Evolutionary conservation across 2,797 vertebrate genomes (phyloP), one percentile per base, ranked within the genome.

Genomic region (Pygocentrus nattereri): DNA sequence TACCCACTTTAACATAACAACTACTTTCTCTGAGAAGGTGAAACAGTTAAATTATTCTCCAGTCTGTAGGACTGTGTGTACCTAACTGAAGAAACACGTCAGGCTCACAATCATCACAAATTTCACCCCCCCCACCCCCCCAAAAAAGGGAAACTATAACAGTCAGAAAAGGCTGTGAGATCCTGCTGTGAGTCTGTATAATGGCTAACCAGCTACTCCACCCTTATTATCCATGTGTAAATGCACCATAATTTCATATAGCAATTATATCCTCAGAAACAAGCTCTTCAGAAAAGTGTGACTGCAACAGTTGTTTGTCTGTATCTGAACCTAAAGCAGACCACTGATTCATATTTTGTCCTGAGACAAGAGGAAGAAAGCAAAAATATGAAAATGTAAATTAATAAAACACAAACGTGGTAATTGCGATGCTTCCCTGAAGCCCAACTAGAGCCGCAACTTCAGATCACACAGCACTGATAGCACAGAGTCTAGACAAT

Each of bases 361-460:
- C 59, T 62, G 27, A 19, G 30, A 5, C 4, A 30, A 23, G 30
- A 65, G 16, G 27, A 65, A 65, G 7, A 8, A 34, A 34, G 50
- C 30, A 67, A 68, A 52, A 75, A 80, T 21, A 41, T 56, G 49
- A 15, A 81, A 62, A 65, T 52, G 50, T 19, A 75, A 74, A 75
- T 72, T 71, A 58, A 74, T 75, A 49, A 49, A 44, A 68, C 38
- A 68, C 16, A 27, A 38, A 41, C 15, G 5, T 21, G 21, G 76
- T 80, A 77, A 85, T 80, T 85, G 74, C 21, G 8, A 75, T 49
- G 62, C 69, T 64, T 70, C 71, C 62, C 80, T 85, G 56, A 78
- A 83, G 69, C 78, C 74, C 5, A 19, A 64, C 70, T 80, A 74
- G 23, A n/a, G 49, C 78, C 52, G 64, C 47, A 65, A 41, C 75